These are phyloP conservation scores for Pseudomugil gertrudae DNA, from an alignment of 2,797 vertebrate genomes.

Conservation along the genomic window DNA sequence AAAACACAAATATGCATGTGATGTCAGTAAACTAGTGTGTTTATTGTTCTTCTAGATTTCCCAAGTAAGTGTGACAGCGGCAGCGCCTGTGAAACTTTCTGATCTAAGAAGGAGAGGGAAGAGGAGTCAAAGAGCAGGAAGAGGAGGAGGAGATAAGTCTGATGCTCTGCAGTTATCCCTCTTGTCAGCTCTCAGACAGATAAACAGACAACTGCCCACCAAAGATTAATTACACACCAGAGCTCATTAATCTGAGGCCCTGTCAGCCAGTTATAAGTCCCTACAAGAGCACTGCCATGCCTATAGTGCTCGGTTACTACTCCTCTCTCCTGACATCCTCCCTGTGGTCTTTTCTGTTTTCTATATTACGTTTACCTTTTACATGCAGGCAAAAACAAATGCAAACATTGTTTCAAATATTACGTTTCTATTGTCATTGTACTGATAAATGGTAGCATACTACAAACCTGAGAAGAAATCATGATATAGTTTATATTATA, in stretches of 20 bases:
- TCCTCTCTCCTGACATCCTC: constrained; percentile 15
- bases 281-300: constrained; percentile 19
- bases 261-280: constrained; percentile 42
- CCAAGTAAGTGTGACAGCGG: constrained; percentile 17
- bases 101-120: constrained; percentile 35
- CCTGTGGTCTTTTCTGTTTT: not conserved
- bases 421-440: not conserved
- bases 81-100: constrained; percentile 55
- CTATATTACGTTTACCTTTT: not conserved
- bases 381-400: not conserved
- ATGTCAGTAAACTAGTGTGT: constrained; percentile 11
- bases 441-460: not conserved
- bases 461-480: not conserved
- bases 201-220: constrained; percentile 68
- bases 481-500: not conserved
- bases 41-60: constrained; percentile 19
- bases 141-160: constrained; percentile 56
- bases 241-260: constrained; percentile 63
- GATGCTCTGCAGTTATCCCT: constrained; percentile 52
- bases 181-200: constrained; percentile 53
- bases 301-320: constrained; percentile 5
- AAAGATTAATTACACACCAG: constrained; percentile 66
- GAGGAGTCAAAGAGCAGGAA: constrained; percentile 17
- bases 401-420: not conserved
- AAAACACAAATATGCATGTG: constrained; percentile 5